Percentiles rank a stretch among this genome's conserved stretches.
These are phyloP conservation scores for Strix occidentalis DNA, from an alignment of 2,797 vertebrate species.

Conservation along the genomic window DNA sequence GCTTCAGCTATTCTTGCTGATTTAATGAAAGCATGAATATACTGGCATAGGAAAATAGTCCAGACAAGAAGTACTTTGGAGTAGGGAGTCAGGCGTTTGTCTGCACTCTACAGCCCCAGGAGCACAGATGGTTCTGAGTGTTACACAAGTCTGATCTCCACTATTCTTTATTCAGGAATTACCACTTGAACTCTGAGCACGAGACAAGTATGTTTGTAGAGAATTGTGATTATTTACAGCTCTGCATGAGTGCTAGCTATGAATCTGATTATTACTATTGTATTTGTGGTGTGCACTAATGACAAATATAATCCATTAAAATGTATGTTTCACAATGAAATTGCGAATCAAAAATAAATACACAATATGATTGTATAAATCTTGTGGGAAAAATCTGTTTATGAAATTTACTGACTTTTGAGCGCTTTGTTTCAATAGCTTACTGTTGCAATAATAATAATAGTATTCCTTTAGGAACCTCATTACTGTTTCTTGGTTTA, in stretches of 20 bases:
- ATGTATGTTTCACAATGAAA: not conserved
- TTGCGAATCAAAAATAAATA: constrained; percentile 6
- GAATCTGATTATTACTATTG: constrained; percentile 19
- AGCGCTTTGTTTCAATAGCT: not conserved
- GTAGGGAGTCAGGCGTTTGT: not conserved
- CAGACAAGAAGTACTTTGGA: constrained; percentile 7
- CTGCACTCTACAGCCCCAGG: not conserved
- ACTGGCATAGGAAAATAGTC: not conserved
- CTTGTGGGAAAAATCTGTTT: not conserved
- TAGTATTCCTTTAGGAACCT: not conserved
- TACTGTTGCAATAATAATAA: not conserved
- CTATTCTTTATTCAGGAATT: constrained; percentile 54
- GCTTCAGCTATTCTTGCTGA: not conserved
- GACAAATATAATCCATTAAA: constrained; percentile 32
- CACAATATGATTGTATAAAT: not conserved
- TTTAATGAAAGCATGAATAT: constrained; percentile 5
- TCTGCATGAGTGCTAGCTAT: constrained; percentile 41
- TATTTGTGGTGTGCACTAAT: constrained; percentile 31
- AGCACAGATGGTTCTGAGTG: constrained; percentile 64
- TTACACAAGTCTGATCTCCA: constrained; percentile 57
- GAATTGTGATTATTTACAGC: constrained; percentile 49
- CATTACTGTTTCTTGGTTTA: not conserved
- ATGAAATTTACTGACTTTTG: not conserved
- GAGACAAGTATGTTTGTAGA: constrained; percentile 41
- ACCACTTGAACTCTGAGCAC: constrained; percentile 46